Evolutionary conservation across 2,888 invertebrate species (phyloP).

Genomic region (Lydus trimaculatus): DNA sequence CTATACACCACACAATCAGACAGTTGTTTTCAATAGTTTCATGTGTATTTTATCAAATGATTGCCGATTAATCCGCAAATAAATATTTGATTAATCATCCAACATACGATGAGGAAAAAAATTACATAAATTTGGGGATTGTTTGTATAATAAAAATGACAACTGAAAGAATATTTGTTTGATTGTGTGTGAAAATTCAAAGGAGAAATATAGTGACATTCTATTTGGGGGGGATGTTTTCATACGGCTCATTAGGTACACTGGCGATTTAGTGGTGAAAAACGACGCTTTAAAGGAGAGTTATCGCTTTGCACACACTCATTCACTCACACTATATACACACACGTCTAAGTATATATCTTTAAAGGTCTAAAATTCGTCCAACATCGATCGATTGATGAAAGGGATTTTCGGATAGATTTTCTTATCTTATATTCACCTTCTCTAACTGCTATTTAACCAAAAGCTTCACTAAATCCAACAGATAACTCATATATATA

Average conservation of each 20-base stretch:
- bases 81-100: background rate
- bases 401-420: background rate
- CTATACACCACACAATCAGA: background rate
- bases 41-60: background rate
- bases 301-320: conserved; percentile 2
- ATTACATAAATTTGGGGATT: background rate
- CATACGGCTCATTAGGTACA: conserved; percentile 26
- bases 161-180: background rate
- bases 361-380: background rate
- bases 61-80: background rate
- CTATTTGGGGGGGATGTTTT: conserved; percentile 1
- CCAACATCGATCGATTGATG: background rate
- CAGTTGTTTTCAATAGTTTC: background rate
- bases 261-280: conserved; percentile 19
- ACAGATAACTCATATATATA: background rate
- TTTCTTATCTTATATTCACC: background rate
- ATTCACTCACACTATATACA: background rate
- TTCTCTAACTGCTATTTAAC: background rate
- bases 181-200: background rate
- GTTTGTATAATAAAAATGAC: background rate
- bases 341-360: background rate
- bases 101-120: background rate
- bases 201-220: background rate
- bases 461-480: background rate
- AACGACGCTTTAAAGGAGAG: conserved; percentile 21